A percentile compares a stretch with the other conserved stretches of the same genome.
phyloP scores from a whole-genome alignment of 2,797 vertebrate genomes.

The Pantherophis alleghaniensis region DNA sequence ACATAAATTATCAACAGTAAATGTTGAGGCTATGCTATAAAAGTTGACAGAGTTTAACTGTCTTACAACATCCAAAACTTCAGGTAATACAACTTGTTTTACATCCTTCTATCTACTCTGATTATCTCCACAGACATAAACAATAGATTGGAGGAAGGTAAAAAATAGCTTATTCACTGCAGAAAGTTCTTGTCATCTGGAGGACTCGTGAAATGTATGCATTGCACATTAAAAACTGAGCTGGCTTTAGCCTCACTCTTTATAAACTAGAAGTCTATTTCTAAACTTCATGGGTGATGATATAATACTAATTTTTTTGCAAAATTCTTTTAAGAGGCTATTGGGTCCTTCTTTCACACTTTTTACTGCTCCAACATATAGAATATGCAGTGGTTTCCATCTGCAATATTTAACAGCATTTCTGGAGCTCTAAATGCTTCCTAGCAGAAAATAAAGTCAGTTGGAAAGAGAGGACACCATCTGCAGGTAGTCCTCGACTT shows the following conservation, averaged over 20 bases:
- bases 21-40: not conserved
- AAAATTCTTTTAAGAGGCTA: not conserved
- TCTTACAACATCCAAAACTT: not conserved
- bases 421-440: fast-evolving
- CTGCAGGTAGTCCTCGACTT: not conserved
- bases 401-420: not conserved
- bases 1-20: not conserved
- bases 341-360: not conserved
- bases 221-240: not conserved
- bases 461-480: not conserved
- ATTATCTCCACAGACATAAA: not conserved
- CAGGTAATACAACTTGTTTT: not conserved
- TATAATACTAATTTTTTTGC: fast-evolving
- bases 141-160: not conserved
- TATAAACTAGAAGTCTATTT: not conserved
- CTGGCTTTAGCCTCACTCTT: not conserved
- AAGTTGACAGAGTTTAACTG: not conserved
- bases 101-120: not conserved
- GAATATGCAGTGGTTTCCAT: not conserved
- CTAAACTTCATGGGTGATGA: not conserved
- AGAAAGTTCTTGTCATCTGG: not conserved
- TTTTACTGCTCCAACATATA: not conserved
- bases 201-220: not conserved
- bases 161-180: not conserved
- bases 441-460: not conserved